Base-by-base conservation (phyloP, 2,888 invertebrate genomes). In the Xiphydria camelus region DNA sequence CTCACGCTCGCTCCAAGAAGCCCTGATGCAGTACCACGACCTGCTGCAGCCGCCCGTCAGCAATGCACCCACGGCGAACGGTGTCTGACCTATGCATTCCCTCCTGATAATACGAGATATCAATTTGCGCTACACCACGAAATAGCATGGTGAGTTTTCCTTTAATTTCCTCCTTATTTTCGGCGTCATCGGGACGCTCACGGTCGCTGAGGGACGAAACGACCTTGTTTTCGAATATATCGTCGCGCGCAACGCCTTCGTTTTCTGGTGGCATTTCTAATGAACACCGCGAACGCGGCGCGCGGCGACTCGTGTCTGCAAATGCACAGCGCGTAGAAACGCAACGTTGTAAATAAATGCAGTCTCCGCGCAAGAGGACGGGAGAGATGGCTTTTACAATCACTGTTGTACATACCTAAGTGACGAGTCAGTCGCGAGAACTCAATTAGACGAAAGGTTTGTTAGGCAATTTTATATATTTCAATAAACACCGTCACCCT, bases 1-100 rank as follows among this genome's bases (percentile, higher is more conserved):
- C 9, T 89, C 89, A 34, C 82, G 86, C 51, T 88, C 91, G 9
- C 78, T 92, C 40, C 80, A 87, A 25, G 93, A 91, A 72, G 94
- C 94, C 10, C 82, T 96, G 52, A 82, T 91, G 62, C 92, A 94
- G 78, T 96, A 90, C 80, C 85, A 86, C 53, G 89, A 90, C 75
- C 82, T 94, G 59, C 79, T 93, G 59, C 82, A 84, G 66, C 82
- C 89, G 57, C 86, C 90, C 4, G 54, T 58, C 33, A 63, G 62
- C 29, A 66, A 53, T 51, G 53, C 64, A 22, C 54, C 63, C 12
- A 67, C 68, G 10, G 61, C 75, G 0, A 75, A 75, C 47, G 72
- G 71, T 17, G 74, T 73, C 53, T 74, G 72, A 74, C 70, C 68
- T 45, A 61, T 55, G 23, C 58, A 59, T 59, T 59, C 61, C 37